Conservation (phyloP, 2,888 invertebrate species). For the Noctua janthina region DNA sequence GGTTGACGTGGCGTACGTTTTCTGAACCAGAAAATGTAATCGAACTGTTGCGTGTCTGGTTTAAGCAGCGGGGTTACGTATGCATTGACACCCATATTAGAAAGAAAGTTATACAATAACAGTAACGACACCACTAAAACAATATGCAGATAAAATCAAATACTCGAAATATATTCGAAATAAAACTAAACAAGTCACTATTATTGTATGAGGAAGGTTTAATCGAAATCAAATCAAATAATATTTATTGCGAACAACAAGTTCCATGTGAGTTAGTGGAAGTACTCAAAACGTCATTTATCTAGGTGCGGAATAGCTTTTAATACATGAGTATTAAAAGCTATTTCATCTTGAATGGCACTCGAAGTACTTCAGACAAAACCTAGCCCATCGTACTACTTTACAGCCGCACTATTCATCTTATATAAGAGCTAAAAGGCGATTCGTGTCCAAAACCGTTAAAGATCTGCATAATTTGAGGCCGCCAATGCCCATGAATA, state of each 20-base stretch:
- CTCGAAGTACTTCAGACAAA: conserved; percentile 7
- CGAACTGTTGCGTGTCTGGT: conserved; percentile 52
- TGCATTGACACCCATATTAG: conserved; percentile 26
- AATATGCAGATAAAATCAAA: neutral
- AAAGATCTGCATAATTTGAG: conserved; percentile 67
- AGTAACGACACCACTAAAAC: conserved; percentile 1
- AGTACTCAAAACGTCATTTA: neutral
- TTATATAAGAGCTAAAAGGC: conserved; percentile 54
- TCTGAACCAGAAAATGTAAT: conserved; percentile 53
- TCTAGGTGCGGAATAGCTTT: neutral
- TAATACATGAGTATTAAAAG: neutral
- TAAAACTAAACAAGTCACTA: neutral
- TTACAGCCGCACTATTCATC: conserved; percentile 25
- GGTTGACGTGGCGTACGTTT: conserved; percentile 35
- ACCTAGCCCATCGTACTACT: conserved; percentile 24
- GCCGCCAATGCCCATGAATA: conserved; percentile 66
- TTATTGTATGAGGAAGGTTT: neutral
- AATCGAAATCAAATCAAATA: no score
- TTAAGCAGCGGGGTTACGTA: conserved; percentile 52
- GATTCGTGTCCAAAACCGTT: conserved; percentile 48
- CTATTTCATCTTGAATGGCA: conserved; percentile 3
- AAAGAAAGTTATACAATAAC: conserved; percentile 44
- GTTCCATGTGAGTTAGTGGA: no score
- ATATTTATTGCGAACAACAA: no score
- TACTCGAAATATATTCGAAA: neutral